A percentile compares a stretch with the other conserved stretches of the same genome.
Conservation (phyloP, 35 echinoderm and acorn worm species). For the Anneissia japonica region DNA sequence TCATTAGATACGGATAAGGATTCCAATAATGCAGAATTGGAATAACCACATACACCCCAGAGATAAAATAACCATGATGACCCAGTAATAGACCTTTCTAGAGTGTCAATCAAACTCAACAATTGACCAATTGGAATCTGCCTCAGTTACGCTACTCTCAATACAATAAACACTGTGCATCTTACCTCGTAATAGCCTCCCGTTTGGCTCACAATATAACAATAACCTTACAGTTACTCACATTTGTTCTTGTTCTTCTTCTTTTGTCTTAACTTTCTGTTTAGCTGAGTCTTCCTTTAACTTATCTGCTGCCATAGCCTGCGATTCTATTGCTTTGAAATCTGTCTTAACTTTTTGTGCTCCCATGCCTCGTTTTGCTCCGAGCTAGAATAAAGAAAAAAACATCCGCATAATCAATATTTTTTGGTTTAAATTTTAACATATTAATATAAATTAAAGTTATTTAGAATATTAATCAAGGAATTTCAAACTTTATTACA, state of each 20-base stretch:
- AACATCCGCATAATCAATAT: too few species aligned
- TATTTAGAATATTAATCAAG: too few species aligned
- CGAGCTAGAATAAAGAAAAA: conserved; percentile 49
- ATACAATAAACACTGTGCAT: not conserved
- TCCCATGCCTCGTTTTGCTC: conserved; percentile 69
- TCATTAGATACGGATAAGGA: too few species aligned
- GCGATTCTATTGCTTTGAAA: conserved; percentile 89
- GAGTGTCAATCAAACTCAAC: too few species aligned
- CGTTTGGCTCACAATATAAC: not conserved
- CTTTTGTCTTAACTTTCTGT: conserved; percentile 70
- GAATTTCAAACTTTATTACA: too few species aligned
- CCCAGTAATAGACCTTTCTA: too few species aligned
- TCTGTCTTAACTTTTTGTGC: conserved; percentile 96
- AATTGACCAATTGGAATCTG: too few species aligned
- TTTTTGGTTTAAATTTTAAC: too few species aligned
- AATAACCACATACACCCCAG: too few species aligned
- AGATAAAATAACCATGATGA: too few species aligned
- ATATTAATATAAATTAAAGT: not conserved
- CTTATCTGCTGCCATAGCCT: conserved; percentile 73
- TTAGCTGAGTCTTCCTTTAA: conserved; percentile 58
- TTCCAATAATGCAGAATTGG: too few species aligned
- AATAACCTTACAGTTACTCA: conserved; percentile 18
- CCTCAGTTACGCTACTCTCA: too few species aligned
- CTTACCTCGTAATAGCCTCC: not conserved
- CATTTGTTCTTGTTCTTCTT: conserved; percentile 77